A percentile compares a stretch with the other conserved stretches of the same genome.
These are phyloP conservation scores for Girardia tigrina DNA, from an alignment of 2,888 invertebrate species.

Conservation along the genomic window DNA sequence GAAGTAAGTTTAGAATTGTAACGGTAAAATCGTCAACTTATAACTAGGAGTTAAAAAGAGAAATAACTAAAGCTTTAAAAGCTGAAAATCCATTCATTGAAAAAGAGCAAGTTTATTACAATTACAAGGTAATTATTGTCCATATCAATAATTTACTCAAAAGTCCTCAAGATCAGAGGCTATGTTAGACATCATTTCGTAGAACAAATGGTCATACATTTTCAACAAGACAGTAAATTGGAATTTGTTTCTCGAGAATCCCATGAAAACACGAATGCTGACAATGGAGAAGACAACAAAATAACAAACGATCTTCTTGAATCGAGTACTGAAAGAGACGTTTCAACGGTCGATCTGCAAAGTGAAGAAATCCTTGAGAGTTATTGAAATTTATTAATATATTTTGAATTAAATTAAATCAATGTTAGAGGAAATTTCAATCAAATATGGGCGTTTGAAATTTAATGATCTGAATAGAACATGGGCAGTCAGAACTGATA, in stretches of 20 bases:
- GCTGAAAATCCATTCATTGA: neutral
- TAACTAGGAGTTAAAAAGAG: neutral
- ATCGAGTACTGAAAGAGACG: neutral
- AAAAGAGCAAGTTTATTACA: neutral
- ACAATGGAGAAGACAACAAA: neutral
- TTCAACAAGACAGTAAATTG: neutral
- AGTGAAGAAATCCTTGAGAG: neutral
- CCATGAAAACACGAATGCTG: neutral
- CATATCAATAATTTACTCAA: neutral
- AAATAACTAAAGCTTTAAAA: neutral
- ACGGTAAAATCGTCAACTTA: neutral
- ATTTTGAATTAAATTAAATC: neutral
- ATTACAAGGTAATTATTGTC: neutral
- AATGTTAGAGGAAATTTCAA: neutral
- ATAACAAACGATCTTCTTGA: neutral
- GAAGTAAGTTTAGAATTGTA: slow-evolving; percentile 4
- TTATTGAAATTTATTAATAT: neutral
- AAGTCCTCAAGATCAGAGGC: neutral
- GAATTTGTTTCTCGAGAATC: neutral
- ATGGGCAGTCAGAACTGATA: neutral
- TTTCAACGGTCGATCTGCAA: neutral
- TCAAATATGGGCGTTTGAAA: neutral
- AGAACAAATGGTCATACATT: slow-evolving; percentile 5
- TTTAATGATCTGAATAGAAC: neutral
- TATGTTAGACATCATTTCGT: neutral